Evolutionary conservation across 1,140 invertebrate species (phyloP).

Genomic region (Trachymyrmex septentrionalis): DNA sequence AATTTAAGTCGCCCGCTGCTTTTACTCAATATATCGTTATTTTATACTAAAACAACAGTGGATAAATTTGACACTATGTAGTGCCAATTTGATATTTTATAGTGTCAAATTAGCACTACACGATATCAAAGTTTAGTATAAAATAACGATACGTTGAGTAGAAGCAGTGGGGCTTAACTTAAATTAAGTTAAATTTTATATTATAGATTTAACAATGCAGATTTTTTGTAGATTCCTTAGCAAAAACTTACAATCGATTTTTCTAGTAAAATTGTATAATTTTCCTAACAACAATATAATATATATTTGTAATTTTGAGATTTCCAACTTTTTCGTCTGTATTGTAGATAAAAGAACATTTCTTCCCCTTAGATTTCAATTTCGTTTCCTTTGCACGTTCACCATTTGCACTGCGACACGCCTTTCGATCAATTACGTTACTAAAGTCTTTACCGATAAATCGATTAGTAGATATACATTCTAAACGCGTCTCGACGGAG

Average conservation of each 20-base stretch:
- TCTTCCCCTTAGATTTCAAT: not conserved
- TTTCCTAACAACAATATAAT: not conserved
- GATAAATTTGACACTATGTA: too few relatives aligned
- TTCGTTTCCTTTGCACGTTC: not conserved
- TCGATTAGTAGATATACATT: slow-evolving; percentile 54
- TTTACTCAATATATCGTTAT: too few relatives aligned
- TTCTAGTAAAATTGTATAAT: not conserved
- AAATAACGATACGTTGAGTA: too few relatives aligned
- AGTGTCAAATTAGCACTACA: too few relatives aligned
- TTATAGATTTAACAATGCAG: too few relatives aligned
- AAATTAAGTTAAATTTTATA: too few relatives aligned
- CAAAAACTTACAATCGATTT: not conserved
- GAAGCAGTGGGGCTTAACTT: too few relatives aligned
- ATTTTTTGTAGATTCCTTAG: not conserved
- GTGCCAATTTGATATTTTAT: too few relatives aligned
- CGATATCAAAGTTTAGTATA: too few relatives aligned
- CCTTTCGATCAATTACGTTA: slow-evolving; percentile 59
- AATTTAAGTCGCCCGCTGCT: too few relatives aligned
- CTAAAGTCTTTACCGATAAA: slow-evolving; percentile 53
- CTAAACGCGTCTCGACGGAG: slow-evolving; percentile 51
- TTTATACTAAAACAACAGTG: too few relatives aligned
- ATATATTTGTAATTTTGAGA: not conserved
- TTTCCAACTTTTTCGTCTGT: not conserved
- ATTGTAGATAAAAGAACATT: not conserved
- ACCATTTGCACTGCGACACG: slow-evolving; percentile 40